These are phyloP conservation scores for Drosophila ficusphila DNA, from an alignment of 1,140 invertebrate species.

Conservation along the genomic window DNA sequence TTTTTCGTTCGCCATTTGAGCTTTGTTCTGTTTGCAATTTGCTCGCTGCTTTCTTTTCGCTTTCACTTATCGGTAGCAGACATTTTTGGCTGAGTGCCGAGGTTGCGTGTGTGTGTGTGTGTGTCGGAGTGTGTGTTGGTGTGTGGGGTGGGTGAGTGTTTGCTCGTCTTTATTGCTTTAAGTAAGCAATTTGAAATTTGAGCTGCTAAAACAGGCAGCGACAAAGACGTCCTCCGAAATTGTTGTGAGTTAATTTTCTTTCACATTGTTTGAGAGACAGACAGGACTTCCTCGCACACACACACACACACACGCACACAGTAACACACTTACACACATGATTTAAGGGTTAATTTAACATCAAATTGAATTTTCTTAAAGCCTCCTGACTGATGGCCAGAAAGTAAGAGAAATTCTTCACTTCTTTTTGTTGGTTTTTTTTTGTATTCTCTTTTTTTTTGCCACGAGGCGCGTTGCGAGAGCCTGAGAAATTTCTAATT, in stretches of 20 bases:
- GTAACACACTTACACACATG: slow-evolving; percentile 18
- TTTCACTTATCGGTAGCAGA: slow-evolving; percentile 47
- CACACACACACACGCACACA: slow-evolving; percentile 7
- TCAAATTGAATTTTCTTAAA: slow-evolving; percentile 57
- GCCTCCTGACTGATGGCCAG: slow-evolving; percentile 39
- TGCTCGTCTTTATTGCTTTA: slow-evolving; percentile 71
- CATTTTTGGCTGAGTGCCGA: slow-evolving; percentile 67
- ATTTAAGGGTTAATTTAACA: slow-evolving; percentile 75
- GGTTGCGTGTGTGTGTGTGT: neutral
- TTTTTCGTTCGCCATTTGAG: slow-evolving; percentile 17
- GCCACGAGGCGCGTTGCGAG: neutral
- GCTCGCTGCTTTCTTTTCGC: slow-evolving; percentile 25
- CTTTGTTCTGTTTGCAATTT: slow-evolving; percentile 52
- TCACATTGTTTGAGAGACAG: slow-evolving; percentile 61
- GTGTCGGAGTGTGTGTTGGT: neutral
- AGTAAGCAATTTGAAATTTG: slow-evolving; percentile 81
- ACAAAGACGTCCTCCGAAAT: slow-evolving; percentile 36
- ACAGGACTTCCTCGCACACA: neutral
- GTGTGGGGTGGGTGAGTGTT: slow-evolving; percentile 36
- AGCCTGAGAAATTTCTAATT: slow-evolving; percentile 71
- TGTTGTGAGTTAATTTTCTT: slow-evolving; percentile 68
- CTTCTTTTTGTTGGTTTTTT: neutral
- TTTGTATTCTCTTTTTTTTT: slow-evolving; percentile 34
- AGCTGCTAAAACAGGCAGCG: slow-evolving; percentile 46
- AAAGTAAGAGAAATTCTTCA: slow-evolving; percentile 35